These are phyloP conservation scores for Dyspetes luteomarginatus DNA, from an alignment of 2,888 invertebrate species.

Conservation along the genomic window DNA sequence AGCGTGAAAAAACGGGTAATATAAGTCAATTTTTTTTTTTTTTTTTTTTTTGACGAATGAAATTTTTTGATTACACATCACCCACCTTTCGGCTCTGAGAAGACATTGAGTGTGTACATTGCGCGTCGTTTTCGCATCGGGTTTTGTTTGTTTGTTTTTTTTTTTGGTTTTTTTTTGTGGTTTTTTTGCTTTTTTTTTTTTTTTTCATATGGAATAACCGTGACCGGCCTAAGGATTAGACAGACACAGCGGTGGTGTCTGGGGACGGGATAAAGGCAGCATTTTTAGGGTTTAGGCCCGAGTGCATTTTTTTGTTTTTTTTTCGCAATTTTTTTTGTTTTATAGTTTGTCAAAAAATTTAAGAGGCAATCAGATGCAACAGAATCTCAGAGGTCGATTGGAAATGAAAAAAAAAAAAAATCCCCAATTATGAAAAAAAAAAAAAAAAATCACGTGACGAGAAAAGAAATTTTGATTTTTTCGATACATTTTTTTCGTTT, in stretches of 20 bases:
- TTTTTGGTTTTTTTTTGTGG: too few species aligned
- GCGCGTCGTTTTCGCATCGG: constrained; percentile 4
- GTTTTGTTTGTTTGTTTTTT: constrained; percentile 68
- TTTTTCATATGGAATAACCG: constrained; percentile 72
- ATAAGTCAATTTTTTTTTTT: constrained; percentile 10
- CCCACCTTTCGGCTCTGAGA: constrained; percentile 77
- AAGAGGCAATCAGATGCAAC: constrained; percentile 72
- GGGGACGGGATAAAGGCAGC: constrained; percentile 79
- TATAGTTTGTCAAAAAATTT: constrained; percentile 27
- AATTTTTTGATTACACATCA: constrained; percentile 67
- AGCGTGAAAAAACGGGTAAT: constrained; percentile 43
- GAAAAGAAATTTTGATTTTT: constrained; percentile 5
- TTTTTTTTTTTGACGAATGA: constrained; percentile 39
- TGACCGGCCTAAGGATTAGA: constrained; percentile 79
- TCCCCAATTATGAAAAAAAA: background rate
- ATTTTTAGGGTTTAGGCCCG: constrained; percentile 80
- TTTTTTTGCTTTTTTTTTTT: too few species aligned
- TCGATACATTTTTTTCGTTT: constrained; percentile 14
- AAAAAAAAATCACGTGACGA: background rate
- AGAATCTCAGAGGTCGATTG: constrained; percentile 59
- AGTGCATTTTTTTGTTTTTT: constrained; percentile 74
- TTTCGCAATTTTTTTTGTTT: constrained; percentile 16
- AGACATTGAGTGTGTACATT: constrained; percentile 47
- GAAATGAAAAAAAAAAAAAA: constrained; percentile 27
- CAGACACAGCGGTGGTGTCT: constrained; percentile 81